Evolutionary conservation across 2,797 vertebrate genomes (phyloP).

Genomic region (Hylomyscus alleni): DNA sequence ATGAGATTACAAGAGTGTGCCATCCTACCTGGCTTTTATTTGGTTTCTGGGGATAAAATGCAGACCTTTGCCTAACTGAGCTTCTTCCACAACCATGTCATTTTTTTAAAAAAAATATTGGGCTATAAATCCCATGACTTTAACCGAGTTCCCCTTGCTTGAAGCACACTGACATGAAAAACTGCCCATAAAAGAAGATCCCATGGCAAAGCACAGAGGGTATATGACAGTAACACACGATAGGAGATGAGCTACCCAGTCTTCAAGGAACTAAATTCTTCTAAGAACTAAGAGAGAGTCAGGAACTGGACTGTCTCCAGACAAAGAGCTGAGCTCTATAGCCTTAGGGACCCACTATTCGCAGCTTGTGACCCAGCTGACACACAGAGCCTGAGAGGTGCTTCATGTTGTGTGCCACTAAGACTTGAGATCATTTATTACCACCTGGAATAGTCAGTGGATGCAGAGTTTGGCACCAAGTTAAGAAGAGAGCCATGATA

Average conservation of each 20-base stretch:
- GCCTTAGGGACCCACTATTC: background rate
- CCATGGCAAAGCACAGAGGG: background rate
- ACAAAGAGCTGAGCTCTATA: background rate
- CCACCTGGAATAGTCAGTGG: background rate
- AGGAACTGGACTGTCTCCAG: background rate
- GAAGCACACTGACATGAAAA: constrained; percentile 29
- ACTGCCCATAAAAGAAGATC: background rate
- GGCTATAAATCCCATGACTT: background rate
- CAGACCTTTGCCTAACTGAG: background rate
- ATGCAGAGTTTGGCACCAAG: background rate
- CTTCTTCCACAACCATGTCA: background rate
- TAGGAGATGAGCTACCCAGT: background rate
- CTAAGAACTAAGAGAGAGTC: background rate
- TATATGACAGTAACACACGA: background rate
- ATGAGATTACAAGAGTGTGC: background rate
- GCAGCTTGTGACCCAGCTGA: background rate
- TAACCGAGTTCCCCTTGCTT: background rate
- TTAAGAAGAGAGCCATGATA: background rate
- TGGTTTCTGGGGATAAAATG: background rate
- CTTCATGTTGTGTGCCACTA: background rate
- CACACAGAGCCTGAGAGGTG: background rate
- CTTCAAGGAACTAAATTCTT: background rate
- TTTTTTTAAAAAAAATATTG: background rate
- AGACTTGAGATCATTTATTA: background rate
- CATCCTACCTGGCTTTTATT: background rate